Base-by-base conservation (phyloP, 2,113 vertebrate genomes). In the Aegotheles bennettii region DNA sequence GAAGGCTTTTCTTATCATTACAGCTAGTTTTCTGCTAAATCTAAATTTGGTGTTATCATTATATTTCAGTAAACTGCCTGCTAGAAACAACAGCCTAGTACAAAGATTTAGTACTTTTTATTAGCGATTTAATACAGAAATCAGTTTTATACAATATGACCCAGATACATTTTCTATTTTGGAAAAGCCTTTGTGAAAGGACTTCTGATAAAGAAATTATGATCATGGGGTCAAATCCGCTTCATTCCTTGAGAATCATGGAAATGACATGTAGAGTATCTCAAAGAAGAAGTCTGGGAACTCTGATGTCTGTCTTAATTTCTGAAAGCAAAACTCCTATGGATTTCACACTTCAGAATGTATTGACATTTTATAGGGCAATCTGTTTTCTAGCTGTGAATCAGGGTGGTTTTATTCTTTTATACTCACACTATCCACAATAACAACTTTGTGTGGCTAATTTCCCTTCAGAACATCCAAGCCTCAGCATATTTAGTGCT, bases 211-310 rank as follows among this genome's bases (percentile, higher is more conserved):
- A 36, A 69, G 6, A 73, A 74, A 90, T 36, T 50, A 24, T 42
- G 24, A n/a, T 23, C 10, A 42, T 11, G 14, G 50, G 77, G 57
- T 63, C n/a, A 33, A 2, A 31, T 29, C 0, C 0, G 0, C 42
- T 36, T 64, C n/a, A 76, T 43, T 79, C 14, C 6, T 76, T 78
- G 16, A 59, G 28, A 73, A n/a, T 80, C 10, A 17, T 4, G 19
- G 24, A 87, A 79, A 73, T 31, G 45, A 4, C 6, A 25, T 1
- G 16, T 8, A 56, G 3, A 2, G 1, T 26, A 56, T 24, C 33
- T 63, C 1, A 35, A 61, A 73, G 50, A 31, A 45, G 0, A 60
- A n/a, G 16, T 36, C 18, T 33, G 4, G 3, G 19, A 87, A 54
- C 29, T 28, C 19, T 59, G 15, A 36, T 33, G 3, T 45, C 7